Evolutionary conservation across 2,797 vertebrate genomes (phyloP).

Genomic region (Pagetopsis macropterus): DNA sequence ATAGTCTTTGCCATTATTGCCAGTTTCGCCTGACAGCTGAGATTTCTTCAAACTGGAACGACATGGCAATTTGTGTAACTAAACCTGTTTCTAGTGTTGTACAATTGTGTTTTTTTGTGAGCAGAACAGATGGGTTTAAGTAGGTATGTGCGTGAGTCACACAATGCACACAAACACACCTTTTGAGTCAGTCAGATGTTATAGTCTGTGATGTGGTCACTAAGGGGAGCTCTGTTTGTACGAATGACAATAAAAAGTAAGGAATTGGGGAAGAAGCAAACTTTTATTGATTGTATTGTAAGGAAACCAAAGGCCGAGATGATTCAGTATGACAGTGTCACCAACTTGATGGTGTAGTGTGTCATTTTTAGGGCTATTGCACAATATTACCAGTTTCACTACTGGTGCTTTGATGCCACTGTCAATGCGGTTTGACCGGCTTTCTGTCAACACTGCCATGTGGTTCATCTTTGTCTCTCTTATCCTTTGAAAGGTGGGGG

Average conservation of each 20-base stretch:
- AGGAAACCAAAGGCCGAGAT: background rate
- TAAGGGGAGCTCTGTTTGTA: background rate
- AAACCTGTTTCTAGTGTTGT: background rate
- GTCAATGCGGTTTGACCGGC: slow-evolving; percentile 46
- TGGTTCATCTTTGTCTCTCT: background rate
- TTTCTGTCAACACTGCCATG: slow-evolving; percentile 54
- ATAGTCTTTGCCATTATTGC: background rate
- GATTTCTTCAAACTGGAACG: background rate
- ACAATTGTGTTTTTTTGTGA: background rate
- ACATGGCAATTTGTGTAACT: background rate
- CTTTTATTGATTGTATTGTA: background rate
- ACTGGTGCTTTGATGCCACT: slow-evolving; percentile 9
- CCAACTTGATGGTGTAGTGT: background rate
- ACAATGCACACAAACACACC: slow-evolving; percentile 59
- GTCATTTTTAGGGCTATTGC: background rate
- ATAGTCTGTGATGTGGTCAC: background rate
- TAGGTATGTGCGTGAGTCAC: slow-evolving; percentile 49
- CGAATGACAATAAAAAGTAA: background rate
- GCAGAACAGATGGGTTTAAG: slow-evolving; percentile 21
- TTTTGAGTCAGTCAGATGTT: slow-evolving; percentile 37
- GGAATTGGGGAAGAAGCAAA: background rate
- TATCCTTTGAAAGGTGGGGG: slow-evolving; percentile 1
- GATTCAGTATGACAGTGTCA: background rate
- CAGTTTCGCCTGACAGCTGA: background rate
- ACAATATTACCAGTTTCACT: slow-evolving; percentile 17